Evolutionary conservation across 2,797 vertebrate species (phyloP).

Genomic region (Crenichthys baileyi): DNA sequence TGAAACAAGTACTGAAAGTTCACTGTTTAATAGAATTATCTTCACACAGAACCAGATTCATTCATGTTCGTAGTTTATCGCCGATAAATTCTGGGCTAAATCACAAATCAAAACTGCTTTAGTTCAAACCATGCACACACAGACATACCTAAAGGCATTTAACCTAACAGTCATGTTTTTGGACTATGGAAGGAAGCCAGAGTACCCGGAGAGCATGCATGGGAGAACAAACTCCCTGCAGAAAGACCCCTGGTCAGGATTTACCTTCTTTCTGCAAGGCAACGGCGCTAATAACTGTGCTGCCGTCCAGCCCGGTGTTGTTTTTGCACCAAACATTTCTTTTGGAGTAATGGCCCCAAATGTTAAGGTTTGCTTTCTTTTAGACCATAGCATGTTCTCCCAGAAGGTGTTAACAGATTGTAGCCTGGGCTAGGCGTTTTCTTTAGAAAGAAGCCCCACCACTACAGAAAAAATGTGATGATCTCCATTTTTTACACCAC

Average conservation of each 20-base stretch:
- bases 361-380: neutral
- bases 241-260: too few species aligned
- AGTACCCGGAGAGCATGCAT: neutral
- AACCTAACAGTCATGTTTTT: neutral
- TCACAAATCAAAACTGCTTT: neutral
- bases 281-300: too few species aligned
- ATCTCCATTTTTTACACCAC: too few species aligned
- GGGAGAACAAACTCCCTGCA: too few species aligned
- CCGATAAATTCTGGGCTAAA: neutral
- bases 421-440: too few species aligned
- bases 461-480: too few species aligned
- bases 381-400: too few species aligned
- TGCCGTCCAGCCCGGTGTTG: neutral
- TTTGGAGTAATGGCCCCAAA: neutral
- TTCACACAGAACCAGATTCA: neutral
- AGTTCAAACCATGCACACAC: neutral
- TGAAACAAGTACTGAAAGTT: too few species aligned
- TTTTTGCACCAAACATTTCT: neutral
- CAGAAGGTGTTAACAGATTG: too few species aligned
- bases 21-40: too few species aligned
- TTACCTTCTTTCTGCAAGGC: too few species aligned
- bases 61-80: neutral
- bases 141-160: neutral
- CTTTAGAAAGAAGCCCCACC: too few species aligned
- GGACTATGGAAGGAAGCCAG: neutral